Conservation (phyloP, 2,797 vertebrate species). For the Lithobates sylvaticus region DNA sequence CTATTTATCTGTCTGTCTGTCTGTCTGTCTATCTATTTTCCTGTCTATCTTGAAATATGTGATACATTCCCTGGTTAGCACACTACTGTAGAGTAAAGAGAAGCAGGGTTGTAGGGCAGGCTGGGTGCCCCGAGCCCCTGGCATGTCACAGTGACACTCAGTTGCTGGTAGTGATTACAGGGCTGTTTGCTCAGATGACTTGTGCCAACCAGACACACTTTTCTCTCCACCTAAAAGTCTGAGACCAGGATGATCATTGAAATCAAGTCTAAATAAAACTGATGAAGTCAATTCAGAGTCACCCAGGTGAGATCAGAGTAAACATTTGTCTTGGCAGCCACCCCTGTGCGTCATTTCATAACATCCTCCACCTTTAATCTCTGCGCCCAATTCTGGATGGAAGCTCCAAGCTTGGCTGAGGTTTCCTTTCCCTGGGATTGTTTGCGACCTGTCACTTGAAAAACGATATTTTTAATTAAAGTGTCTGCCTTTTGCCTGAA, state of each 20-base stretch:
- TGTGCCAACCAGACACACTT: background rate
- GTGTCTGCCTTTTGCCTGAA: background rate
- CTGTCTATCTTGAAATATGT: background rate
- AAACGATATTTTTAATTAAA: background rate
- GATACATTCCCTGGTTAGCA: no score
- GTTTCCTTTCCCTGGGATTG: background rate
- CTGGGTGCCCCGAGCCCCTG: no score
- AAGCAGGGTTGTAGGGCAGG: no score
- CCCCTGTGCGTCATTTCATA: background rate
- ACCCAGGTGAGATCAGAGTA: background rate
- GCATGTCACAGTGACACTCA: background rate
- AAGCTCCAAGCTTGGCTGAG: background rate
- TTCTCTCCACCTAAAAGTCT: background rate
- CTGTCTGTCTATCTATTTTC: conserved; percentile 38
- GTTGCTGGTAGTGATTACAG: background rate
- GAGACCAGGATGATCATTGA: background rate
- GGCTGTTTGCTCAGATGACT: background rate
- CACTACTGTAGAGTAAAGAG: no score
- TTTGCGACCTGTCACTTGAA: background rate
- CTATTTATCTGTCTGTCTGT: conserved; percentile 26
- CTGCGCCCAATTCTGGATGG: background rate
- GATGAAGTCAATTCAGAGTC: background rate
- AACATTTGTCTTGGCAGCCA: conserved; percentile 1
- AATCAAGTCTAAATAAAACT: background rate
- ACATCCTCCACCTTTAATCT: conserved; percentile 8